phyloP scores from a whole-genome alignment of 2,888 invertebrate genomes.

The Andrena camellia region DNA sequence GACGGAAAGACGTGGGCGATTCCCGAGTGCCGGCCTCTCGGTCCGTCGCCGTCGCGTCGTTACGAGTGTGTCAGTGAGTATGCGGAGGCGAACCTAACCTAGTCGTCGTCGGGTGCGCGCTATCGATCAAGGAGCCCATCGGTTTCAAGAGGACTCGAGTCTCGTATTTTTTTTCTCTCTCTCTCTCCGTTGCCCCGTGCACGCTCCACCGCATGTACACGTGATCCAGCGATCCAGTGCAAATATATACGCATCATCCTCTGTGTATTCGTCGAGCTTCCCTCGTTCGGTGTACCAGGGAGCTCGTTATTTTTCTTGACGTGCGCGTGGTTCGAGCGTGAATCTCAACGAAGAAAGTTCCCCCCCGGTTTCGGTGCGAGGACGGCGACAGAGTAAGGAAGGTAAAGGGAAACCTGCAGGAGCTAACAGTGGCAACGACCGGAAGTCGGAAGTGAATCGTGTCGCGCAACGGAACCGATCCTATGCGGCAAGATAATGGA shows the following conservation, averaged over 20 bases:
- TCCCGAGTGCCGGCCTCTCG: constrained; percentile 67
- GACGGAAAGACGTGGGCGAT: constrained; percentile 75
- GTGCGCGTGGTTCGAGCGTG: constrained; percentile 29
- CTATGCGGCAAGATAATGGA: constrained; percentile 84
- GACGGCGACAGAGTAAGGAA: neutral
- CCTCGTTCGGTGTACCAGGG: constrained; percentile 8
- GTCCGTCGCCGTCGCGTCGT: constrained; percentile 57
- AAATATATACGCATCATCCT: neutral
- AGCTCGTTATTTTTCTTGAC: neutral
- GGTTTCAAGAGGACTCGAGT: constrained; percentile 36
- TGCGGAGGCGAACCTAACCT: constrained; percentile 75
- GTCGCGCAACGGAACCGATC: constrained; percentile 59
- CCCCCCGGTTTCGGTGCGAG: neutral
- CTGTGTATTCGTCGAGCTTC: constrained; percentile 33
- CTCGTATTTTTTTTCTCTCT: neutral
- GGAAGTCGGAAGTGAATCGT: constrained; percentile 59
- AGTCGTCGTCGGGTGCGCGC: constrained; percentile 59
- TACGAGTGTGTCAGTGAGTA: constrained; percentile 77
- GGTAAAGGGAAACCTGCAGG: neutral
- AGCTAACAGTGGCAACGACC: constrained; percentile 28
- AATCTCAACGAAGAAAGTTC: constrained; percentile 11
- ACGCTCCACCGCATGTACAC: constrained; percentile 1
- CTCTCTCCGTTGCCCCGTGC: neutral
- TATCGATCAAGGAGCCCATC: constrained; percentile 61
- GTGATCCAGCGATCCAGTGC: constrained; percentile 5